phyloP scores from a whole-genome alignment of 2,888 invertebrate genomes.

The Lamellibrachia columna region DNA sequence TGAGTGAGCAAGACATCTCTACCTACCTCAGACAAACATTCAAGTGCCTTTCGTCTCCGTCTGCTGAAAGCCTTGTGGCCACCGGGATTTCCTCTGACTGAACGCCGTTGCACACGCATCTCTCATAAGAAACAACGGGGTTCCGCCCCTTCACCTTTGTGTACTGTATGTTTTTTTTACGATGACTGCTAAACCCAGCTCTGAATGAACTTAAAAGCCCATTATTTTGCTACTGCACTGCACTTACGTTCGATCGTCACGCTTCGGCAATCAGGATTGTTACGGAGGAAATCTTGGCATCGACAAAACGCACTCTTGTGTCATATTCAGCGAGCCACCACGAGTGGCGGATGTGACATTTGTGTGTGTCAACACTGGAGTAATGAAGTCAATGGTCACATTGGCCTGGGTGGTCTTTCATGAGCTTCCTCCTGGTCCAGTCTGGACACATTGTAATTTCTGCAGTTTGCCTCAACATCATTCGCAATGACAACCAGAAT shows the following conservation, averaged over 20 bases:
- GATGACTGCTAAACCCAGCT: not conserved
- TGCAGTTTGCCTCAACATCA: constrained; percentile 2
- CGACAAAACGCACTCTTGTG: not conserved
- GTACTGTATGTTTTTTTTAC: not conserved
- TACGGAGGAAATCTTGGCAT: not conserved
- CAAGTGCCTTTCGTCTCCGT: not conserved
- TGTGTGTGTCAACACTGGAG: not conserved
- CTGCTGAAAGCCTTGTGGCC: not conserved
- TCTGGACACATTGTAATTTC: not conserved
- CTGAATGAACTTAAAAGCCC: not conserved
- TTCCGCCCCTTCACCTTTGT: not conserved
- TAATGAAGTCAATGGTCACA: not conserved
- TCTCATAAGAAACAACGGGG: not conserved
- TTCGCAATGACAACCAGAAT: not conserved
- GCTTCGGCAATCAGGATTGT: not conserved
- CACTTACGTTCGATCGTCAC: not conserved
- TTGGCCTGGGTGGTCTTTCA: not conserved
- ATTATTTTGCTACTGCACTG: not conserved
- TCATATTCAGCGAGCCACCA: not conserved
- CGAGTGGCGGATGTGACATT: not conserved
- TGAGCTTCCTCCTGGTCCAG: not conserved
- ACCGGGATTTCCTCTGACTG: not conserved
- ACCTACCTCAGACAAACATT: not conserved
- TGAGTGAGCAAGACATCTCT: not conserved
- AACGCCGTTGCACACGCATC: not conserved